A percentile compares a stretch with the other conserved stretches of the same genome.
Evolutionary conservation across 1,140 invertebrate genomes (phyloP).

Genomic region (Cheumatopsyche charites): DNA sequence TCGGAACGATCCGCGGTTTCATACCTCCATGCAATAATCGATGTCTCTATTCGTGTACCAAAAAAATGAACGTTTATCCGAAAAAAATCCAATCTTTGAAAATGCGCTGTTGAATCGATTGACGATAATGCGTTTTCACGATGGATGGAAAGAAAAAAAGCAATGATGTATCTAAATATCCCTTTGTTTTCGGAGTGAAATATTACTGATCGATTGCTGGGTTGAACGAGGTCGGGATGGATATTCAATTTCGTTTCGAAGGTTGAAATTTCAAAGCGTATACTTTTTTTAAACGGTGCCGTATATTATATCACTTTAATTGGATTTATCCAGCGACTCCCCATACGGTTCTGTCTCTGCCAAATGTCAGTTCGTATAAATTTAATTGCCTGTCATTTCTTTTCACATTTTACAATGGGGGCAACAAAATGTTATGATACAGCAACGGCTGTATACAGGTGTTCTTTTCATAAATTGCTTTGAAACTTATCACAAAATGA

Average conservation of each 20-base stretch:
- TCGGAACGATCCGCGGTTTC: slow-evolving; percentile 8
- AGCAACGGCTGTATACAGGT: neutral
- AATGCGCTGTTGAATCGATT: no score
- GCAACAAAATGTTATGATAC: neutral
- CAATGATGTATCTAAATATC: no score
- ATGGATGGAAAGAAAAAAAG: no score
- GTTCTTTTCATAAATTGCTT: neutral
- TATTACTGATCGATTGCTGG: no score
- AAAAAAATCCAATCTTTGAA: no score
- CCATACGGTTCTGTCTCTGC: slow-evolving; percentile 16
- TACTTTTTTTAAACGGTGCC: no score
- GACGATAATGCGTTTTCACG: neutral
- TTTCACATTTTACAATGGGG: neutral
- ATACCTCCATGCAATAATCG: neutral
- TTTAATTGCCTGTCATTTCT: slow-evolving; percentile 37
- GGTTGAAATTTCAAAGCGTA: no score
- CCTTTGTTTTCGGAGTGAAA: no score
- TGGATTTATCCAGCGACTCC: neutral
- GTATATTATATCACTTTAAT: slow-evolving; percentile 2
- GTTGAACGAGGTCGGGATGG: neutral
- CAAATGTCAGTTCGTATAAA: slow-evolving; percentile 38
- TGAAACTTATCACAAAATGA: no score
- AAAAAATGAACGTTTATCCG: no score
- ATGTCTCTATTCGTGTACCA: no score
- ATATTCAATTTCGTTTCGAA: no score